These are phyloP conservation scores for Cheilosia pagana DNA, from an alignment of 2,888 invertebrate species.

Conservation along the genomic window DNA sequence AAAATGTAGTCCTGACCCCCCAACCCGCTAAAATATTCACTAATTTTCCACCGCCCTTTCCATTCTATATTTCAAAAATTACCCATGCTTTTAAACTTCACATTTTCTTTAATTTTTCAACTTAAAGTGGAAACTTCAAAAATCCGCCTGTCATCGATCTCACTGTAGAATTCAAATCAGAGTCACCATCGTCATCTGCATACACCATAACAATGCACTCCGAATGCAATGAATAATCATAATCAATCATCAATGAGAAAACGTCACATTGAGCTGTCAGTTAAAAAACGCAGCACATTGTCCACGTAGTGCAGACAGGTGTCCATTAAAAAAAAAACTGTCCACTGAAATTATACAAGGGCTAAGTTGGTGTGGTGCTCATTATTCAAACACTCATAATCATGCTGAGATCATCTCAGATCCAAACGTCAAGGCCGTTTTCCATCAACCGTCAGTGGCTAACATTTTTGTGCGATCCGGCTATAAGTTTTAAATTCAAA, in stretches of 20 bases:
- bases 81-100: background rate
- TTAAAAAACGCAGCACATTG: slow-evolving; percentile 15
- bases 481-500: slow-evolving; percentile 1
- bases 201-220: background rate
- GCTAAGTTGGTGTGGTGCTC: slow-evolving; percentile 13
- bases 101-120: background rate
- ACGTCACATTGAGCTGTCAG: slow-evolving; percentile 54
- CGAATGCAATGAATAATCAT: slow-evolving; percentile 4
- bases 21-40: too few relatives aligned
- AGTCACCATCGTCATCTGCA: background rate
- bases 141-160: slow-evolving; percentile 5
- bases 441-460: slow-evolving; percentile 20
- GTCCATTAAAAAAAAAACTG: slow-evolving; percentile 22
- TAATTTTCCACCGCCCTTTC: too few relatives aligned
- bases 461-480: background rate
- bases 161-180: background rate
- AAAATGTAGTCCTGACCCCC: too few relatives aligned
- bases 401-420: slow-evolving; percentile 41
- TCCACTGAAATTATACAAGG: slow-evolving; percentile 16
- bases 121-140: background rate
- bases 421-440: slow-evolving; percentile 38
- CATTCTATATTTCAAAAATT: too few relatives aligned
- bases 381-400: background rate
- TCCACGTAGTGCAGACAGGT: slow-evolving; percentile 44
- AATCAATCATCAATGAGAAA: slow-evolving; percentile 36